phyloP scores from a whole-genome alignment of 2,888 invertebrate species.

The Strigamia transsilvanica region DNA sequence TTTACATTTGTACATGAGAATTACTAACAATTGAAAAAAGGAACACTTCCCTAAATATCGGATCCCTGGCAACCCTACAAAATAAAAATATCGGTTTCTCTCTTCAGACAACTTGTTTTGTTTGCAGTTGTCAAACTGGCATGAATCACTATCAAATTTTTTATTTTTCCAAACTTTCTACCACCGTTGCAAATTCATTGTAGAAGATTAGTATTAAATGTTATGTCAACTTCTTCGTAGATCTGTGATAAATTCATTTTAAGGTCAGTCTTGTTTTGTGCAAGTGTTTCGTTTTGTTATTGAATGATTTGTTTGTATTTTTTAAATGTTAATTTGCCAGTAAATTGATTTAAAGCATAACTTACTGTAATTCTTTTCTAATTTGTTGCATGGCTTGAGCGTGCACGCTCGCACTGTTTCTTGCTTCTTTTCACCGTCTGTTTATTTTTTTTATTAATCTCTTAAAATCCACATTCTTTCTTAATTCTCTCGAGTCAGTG shows the following conservation, averaged over 20 bases:
- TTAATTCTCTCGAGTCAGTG: not conserved
- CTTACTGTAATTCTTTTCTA: too few species aligned
- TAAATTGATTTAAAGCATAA: not conserved
- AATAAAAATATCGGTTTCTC: not conserved
- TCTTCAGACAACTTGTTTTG: not conserved
- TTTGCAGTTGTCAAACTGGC: not conserved
- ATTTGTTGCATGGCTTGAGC: too few species aligned
- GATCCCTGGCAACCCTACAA: not conserved
- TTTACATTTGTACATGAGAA: too few species aligned
- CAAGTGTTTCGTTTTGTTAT: not conserved
- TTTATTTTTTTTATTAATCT: not conserved
- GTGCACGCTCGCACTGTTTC: too few species aligned
- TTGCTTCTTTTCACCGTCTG: too few species aligned
- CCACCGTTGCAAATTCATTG: not conserved
- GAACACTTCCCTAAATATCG: too few species aligned
- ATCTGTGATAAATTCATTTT: constrained; percentile 5
- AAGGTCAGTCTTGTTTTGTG: not conserved
- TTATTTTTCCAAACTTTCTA: not conserved
- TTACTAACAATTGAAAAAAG: too few species aligned
- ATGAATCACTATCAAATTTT: not conserved
- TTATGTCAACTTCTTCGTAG: not conserved
- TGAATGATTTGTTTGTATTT: not conserved
- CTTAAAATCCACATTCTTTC: not conserved
- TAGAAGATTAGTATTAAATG: constrained; percentile 1
- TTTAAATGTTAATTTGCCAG: not conserved